phyloP scores from a whole-genome alignment of 2,797 vertebrate species.

The Tadarida brasiliensis region DNA sequence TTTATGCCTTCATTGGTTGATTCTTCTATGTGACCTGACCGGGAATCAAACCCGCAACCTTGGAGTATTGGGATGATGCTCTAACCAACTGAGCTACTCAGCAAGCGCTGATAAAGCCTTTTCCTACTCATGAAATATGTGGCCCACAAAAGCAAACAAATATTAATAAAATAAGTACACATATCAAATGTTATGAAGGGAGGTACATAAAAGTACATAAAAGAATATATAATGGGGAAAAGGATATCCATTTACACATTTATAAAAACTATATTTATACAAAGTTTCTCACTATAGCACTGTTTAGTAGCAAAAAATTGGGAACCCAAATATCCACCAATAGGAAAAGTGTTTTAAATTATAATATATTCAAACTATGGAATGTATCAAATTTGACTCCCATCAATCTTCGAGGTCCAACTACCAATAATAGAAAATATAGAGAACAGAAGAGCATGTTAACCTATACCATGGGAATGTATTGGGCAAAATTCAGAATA shows the following conservation, averaged over 20 bases:
- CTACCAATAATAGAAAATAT: not conserved
- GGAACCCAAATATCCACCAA: conserved; percentile 18
- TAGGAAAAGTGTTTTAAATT: not conserved
- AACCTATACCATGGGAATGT: not conserved
- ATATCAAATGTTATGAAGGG: not conserved
- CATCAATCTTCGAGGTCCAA: conserved; percentile 5
- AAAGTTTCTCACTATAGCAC: not conserved
- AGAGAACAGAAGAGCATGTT: not conserved
- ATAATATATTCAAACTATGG: not conserved
- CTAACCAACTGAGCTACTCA: too few species aligned
- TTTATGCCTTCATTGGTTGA: too few species aligned
- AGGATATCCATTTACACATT: not conserved
- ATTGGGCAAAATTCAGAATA: conserved; percentile 47
- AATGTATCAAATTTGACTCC: conserved; percentile 1
- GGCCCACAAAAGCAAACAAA: conserved; percentile 39
- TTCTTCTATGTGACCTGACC: too few species aligned
- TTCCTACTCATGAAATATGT: conserved; percentile 38
- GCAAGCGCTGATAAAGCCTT: not conserved
- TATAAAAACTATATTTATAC: conserved; percentile 19
- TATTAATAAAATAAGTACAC: conserved; percentile 56
- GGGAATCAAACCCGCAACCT: too few species aligned
- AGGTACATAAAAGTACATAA: not conserved
- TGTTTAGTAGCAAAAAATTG: conserved; percentile 15
- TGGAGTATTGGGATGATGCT: too few species aligned
- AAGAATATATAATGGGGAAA: not conserved